These are phyloP conservation scores for Philereme vetulata DNA, from an alignment of 2,888 invertebrate species.

Conservation along the genomic window DNA sequence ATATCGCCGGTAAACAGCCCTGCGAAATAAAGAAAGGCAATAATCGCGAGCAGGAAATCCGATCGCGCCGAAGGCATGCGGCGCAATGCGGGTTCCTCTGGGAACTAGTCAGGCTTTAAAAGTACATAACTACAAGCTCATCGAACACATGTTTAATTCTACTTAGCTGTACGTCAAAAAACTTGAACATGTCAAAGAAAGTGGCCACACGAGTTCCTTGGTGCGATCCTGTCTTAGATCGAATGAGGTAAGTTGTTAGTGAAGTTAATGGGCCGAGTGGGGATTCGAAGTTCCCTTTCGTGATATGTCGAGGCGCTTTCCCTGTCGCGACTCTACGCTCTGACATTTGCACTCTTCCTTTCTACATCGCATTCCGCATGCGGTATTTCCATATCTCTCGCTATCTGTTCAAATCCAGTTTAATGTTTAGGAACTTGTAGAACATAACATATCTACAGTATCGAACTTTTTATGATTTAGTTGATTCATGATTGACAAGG, in stretches of 20 bases:
- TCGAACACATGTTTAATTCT: constrained; percentile 44
- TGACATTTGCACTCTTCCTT: constrained; percentile 81
- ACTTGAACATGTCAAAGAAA: constrained; percentile 67
- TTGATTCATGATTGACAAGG: background rate
- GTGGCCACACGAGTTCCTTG: constrained; percentile 67
- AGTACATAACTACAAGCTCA: constrained; percentile 50
- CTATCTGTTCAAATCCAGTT: constrained; percentile 10
- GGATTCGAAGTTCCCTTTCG: constrained; percentile 78
- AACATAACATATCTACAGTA: background rate
- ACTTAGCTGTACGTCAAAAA: constrained; percentile 56
- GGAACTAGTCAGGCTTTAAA: constrained; percentile 49
- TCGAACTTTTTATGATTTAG: background rate
- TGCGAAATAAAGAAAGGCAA: constrained; percentile 76
- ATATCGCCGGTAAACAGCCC: constrained; percentile 71
- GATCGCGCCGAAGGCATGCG: constrained; percentile 62
- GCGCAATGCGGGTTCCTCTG: constrained; percentile 43
- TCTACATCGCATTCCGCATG: constrained; percentile 64
- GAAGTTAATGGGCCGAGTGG: constrained; percentile 59
- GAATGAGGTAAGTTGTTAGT: constrained; percentile 63
- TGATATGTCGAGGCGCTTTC: constrained; percentile 75
- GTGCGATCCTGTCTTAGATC: constrained; percentile 61
- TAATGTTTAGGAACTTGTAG: background rate
- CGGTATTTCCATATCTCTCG: constrained; percentile 36
- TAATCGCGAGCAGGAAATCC: constrained; percentile 76
- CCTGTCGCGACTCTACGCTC: constrained; percentile 72